These are phyloP conservation scores for Microcebus tavaratra DNA, from an alignment of 2,113 vertebrate species.

Conservation along the genomic window DNA sequence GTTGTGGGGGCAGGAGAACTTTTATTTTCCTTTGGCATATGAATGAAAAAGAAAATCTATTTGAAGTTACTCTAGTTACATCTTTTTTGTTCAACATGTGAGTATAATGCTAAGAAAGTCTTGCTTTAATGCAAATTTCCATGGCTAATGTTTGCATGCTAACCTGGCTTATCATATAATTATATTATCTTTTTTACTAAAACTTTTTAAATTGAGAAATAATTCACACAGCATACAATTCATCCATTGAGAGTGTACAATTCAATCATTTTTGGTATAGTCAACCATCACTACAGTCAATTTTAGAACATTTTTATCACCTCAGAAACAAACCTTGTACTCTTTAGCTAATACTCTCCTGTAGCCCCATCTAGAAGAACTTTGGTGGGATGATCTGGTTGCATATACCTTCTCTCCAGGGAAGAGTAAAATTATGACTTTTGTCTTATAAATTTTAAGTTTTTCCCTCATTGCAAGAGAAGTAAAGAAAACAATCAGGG, in stretches of 20 bases:
- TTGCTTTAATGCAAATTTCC: not conserved
- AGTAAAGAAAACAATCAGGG: not conserved
- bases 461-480: not conserved
- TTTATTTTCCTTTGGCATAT: not conserved
- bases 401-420: not conserved
- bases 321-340: not conserved
- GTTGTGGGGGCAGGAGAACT: accelerated
- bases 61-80: not conserved
- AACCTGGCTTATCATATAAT: not conserved
- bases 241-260: not conserved
- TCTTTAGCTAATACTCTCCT: not conserved
- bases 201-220: not conserved
- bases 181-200: not conserved
- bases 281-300: not conserved
- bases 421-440: not conserved
- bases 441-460: not conserved
- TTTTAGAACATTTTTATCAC: constrained; percentile 20
- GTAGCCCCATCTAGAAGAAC: not conserved
- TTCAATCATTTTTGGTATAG: not conserved
- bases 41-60: not conserved
- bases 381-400: not conserved
- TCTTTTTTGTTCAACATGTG: not conserved
- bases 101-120: not conserved
- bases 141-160: not conserved
- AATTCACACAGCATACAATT: not conserved